Base-by-base conservation (phyloP, 2,113 vertebrate genomes). In the Nymphicus hollandicus region DNA sequence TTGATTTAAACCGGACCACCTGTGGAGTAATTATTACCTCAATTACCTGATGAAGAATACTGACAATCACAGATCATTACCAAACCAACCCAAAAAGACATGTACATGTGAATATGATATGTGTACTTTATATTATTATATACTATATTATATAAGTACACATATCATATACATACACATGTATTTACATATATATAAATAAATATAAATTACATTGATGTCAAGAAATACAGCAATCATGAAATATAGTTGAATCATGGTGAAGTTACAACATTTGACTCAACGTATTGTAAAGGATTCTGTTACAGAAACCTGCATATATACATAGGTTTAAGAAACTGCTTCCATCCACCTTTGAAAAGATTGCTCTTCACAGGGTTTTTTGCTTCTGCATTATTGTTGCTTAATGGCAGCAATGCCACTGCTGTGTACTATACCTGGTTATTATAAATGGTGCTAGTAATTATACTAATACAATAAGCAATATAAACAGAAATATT, bases 391-490 rank as follows among this genome's bases (percentile, higher is more conserved):
- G 4, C 31, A 44, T 84, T 94, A 49, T 58, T 88, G 69, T 65
- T 89, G 16, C 20, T 58, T 90, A 93, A 72, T 86, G 71, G 43
- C n/a, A 91, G 41, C 70, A 86, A 2, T 81, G 74, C 91, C 91
- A 91, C 37, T 78, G 58, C 19, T 96, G 47, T 49, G 35, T 83
- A 44, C 20, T 65, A 68, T 43, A 44, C 22, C 23, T 89, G 56
- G 74, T 92, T 94, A 86, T 93, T 93, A 89, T 91, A 71, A 96
- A 76, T 86, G 63, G 76, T 77, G 77, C 22, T 73, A 16, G 47
- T 95, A 96, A 96, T 94, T 96, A 93, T 80, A 44, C 39, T 89
- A 93, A 85, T 85, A 77, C 6, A 76, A 73, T 81, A 91, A 80
- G 74, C 41, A 95, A 95, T 82, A 94, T 55, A 81, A 96, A 71